Evolutionary conservation across 2,113 vertebrate genomes (phyloP).

Genomic region (Scalopus aquaticus): DNA sequence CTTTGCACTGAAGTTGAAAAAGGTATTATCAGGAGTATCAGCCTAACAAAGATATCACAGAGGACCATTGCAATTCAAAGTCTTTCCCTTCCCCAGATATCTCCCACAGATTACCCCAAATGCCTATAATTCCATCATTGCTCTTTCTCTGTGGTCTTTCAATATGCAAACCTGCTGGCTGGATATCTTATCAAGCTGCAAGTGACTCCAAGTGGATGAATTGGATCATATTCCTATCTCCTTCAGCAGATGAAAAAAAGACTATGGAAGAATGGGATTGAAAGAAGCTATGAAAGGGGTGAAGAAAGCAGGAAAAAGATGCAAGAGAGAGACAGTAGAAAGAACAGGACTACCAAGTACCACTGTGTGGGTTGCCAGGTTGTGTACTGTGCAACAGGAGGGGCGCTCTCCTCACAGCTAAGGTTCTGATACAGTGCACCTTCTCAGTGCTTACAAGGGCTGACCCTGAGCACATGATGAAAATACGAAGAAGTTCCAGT

Average conservation of each 20-base stretch:
- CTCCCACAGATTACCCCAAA: not conserved
- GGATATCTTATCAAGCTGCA: not conserved
- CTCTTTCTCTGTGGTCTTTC: not conserved
- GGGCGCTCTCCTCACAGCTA: fast-evolving
- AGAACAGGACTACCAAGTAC: not conserved
- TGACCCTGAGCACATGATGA: not conserved
- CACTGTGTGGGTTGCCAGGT: not conserved
- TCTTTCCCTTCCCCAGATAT: not conserved
- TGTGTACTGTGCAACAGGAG: not conserved
- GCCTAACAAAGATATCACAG: not conserved
- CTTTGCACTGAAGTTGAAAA: not conserved
- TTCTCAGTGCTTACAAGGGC: not conserved
- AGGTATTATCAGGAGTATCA: not conserved
- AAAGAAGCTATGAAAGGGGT: not conserved
- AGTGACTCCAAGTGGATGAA: not conserved
- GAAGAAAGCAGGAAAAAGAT: not conserved
- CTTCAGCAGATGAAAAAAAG: not conserved
- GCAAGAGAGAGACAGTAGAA: not conserved
- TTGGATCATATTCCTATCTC: not conserved
- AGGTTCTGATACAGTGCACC: no score
- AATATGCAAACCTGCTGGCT: not conserved
- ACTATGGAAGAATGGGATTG: not conserved
- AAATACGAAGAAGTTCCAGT: not conserved
- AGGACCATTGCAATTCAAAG: not conserved
- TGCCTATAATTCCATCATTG: not conserved